Conservation (phyloP, 2,888 invertebrate species). For the Andrena bucephala region DNA sequence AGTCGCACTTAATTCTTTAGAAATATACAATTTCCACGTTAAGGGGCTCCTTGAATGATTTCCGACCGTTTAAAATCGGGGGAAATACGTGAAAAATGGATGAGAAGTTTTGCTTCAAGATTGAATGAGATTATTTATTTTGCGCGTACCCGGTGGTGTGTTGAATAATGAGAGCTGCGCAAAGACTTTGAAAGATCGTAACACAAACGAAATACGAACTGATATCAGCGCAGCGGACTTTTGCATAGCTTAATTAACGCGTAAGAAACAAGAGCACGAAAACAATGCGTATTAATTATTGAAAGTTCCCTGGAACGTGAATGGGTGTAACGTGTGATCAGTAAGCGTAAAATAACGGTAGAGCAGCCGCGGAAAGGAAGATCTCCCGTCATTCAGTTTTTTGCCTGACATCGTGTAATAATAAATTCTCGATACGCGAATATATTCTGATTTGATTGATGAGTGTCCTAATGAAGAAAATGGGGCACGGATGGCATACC, state of each 20-base stretch:
- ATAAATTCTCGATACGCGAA: background rate
- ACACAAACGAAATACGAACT: background rate
- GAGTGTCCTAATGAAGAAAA: background rate
- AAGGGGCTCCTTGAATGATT: no score
- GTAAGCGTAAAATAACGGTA: conserved; percentile 53
- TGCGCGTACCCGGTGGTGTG: no score
- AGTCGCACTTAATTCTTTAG: no score
- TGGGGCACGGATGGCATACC: background rate
- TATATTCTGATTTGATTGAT: background rate
- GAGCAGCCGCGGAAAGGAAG: conserved; percentile 30
- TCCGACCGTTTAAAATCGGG: no score
- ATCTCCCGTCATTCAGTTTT: conserved; percentile 29
- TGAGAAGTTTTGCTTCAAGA: no score
- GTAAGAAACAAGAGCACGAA: conserved; percentile 1
- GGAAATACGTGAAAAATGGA: no score
- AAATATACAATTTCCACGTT: no score
- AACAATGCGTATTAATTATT: conserved; percentile 32
- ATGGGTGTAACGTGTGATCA: conserved; percentile 40
- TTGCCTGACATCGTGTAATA: background rate
- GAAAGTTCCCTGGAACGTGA: conserved; percentile 38
- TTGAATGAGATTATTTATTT: no score
- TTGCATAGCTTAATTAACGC: background rate
- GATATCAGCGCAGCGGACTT: background rate
- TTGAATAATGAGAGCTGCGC: no score
- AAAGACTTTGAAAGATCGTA: background rate